Evolutionary conservation across 2,797 vertebrate genomes (phyloP), one percentile per base, ranked within the genome.

Genomic region (Chiloscyllium punctatum): DNA sequence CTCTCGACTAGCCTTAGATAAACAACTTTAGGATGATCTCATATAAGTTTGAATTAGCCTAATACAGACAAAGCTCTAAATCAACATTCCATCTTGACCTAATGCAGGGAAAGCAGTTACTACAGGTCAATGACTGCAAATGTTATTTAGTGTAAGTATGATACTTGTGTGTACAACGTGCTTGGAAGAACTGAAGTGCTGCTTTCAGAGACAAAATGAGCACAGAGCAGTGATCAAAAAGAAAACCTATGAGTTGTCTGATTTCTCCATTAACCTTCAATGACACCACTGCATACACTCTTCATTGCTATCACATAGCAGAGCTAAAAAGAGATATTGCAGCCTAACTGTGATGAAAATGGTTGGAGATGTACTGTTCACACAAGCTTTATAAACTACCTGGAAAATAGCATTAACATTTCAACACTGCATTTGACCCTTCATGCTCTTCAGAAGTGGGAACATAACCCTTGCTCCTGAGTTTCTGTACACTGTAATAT

Each of bases 171-270:
- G n/a, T 68, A 66, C 37, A 23, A 69, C 16, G 90, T 92, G 66
- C 33, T 92, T 92, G 66, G 33, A 92, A 92, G 90, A 84, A 84
- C 82, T 84, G 82, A 42, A 69, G 88, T 91, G 18, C 88, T n/a
- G 57, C 88, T 37, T 68, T 91, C 90, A 37, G 90, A 92, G 33
- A 69, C 90, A 42, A 92, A 69, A 92, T n/a, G 62, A 53, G 37
- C n/a, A 68, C 90, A 68, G 90, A 69, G 90, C n/a, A 92, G n/a
- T 92, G 90, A 69, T 69, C 90, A 92, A 66, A 69, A 92, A 92
- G n/a, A 69, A 92, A 92, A 42, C 21, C 57, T n/a, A 66, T 27
- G 33, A 62, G 62, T 66, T 92, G 66, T 42, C 21, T 92, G n/a
- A n/a, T 92, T 92, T 92, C 90, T 69, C 62, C 33, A 42, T 92